phyloP scores from a whole-genome alignment of 2,888 invertebrate species.

The Luperina testacea region DNA sequence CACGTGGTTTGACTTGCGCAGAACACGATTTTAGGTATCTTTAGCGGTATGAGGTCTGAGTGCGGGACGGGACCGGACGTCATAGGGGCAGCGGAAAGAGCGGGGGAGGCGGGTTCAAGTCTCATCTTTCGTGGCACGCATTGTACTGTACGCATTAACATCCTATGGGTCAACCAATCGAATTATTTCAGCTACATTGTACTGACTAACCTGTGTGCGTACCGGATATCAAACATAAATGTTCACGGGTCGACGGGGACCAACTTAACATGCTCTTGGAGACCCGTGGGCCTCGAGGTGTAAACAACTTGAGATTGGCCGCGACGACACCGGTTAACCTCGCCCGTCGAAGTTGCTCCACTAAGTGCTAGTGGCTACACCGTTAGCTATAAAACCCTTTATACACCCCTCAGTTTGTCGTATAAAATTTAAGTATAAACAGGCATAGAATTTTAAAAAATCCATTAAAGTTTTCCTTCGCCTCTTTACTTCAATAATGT shows the following conservation, averaged over 20 bases:
- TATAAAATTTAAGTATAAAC: neutral
- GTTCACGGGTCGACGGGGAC: neutral
- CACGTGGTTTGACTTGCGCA: no score
- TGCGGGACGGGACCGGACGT: no score
- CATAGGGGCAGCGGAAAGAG: no score
- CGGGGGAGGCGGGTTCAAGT: no score
- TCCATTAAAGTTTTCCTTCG: no score
- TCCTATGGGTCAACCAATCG: neutral
- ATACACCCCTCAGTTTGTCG: neutral
- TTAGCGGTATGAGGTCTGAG: no score
- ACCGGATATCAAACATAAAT: neutral
- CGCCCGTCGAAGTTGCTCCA: neutral
- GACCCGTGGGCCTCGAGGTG: constrained; percentile 2
- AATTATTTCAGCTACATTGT: neutral
- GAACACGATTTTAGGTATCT: no score
- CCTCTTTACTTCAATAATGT: no score
- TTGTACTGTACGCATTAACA: neutral
- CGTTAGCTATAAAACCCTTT: neutral
- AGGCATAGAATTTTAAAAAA: neutral
- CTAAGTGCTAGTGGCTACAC: neutral
- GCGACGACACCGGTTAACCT: constrained; percentile 4
- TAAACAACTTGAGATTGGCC: constrained; percentile 4
- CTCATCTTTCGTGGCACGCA: no score
- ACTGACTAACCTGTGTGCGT: neutral
- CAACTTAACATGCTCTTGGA: constrained; percentile 3